phyloP scores from a whole-genome alignment of 2,797 vertebrate species.

The Microctenopoma lineatum region DNA sequence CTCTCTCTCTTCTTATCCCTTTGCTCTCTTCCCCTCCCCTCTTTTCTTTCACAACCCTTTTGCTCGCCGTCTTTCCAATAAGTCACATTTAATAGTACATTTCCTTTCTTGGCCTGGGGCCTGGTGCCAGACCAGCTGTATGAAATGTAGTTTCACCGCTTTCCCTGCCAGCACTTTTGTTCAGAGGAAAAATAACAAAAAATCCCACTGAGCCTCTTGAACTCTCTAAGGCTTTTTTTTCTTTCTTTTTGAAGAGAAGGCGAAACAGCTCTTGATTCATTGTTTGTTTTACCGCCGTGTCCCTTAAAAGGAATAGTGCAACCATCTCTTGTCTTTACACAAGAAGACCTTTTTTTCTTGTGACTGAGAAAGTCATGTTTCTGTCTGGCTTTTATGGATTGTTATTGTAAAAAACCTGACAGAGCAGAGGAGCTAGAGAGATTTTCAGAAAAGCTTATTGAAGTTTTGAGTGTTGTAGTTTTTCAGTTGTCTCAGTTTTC shows the following conservation, averaged over 20 bases:
- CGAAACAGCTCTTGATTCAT: constrained; percentile 79
- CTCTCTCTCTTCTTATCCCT: constrained; percentile 36
- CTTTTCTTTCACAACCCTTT: constrained; percentile 72
- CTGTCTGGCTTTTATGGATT: constrained; percentile 70
- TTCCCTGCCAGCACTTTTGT: constrained; percentile 82
- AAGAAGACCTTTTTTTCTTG: constrained; percentile 70
- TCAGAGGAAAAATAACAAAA: constrained; percentile 80
- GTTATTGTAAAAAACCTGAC: constrained; percentile 70
- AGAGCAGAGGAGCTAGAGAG: constrained; percentile 59
- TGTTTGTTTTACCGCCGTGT: constrained; percentile 81
- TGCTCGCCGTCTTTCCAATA: constrained; percentile 79
- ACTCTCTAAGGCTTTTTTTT: constrained; percentile 76
- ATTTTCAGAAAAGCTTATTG: constrained; percentile 63
- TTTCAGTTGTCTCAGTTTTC: constrained; percentile 71
- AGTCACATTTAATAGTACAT: constrained; percentile 85
- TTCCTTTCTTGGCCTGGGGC: constrained; percentile 84
- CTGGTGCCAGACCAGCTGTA: constrained; percentile 83
- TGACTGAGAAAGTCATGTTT: constrained; percentile 73
- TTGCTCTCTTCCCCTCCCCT: constrained; percentile 46
- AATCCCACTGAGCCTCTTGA: constrained; percentile 82
- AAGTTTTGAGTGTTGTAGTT: constrained; percentile 65
- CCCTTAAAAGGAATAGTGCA: constrained; percentile 78
- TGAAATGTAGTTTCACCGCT: constrained; percentile 82
- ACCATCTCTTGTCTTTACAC: constrained; percentile 75
- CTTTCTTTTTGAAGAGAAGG: constrained; percentile 74